Evolutionary conservation across 2,888 invertebrate genomes (phyloP).

Genomic region (Elysia crispata): DNA sequence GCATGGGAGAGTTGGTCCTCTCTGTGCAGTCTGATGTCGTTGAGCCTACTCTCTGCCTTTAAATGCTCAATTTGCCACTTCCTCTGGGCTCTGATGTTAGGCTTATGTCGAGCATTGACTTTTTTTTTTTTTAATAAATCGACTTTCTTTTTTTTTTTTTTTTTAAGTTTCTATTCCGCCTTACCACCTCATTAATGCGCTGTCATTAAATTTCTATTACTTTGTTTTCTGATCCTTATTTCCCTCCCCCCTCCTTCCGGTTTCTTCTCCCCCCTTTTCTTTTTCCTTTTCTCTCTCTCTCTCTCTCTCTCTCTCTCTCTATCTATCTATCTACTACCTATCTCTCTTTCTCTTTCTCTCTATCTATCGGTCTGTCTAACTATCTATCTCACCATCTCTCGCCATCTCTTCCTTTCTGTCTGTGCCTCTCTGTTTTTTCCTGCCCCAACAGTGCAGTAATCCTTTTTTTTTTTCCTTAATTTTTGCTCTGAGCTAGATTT

Average conservation of each 20-base stretch:
- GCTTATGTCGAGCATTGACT: too few species aligned
- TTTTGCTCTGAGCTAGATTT: background rate
- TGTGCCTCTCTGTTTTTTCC: slow-evolving; percentile 1
- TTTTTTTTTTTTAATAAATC: background rate
- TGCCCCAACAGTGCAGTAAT: too few species aligned
- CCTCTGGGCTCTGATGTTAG: too few species aligned
- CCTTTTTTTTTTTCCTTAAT: too few species aligned
- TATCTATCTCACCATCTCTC: background rate
- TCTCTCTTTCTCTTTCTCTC: background rate
- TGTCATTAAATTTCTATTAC: too few species aligned
- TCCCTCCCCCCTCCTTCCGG: too few species aligned
- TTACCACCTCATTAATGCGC: too few species aligned
- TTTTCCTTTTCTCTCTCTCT: background rate
- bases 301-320: background rate
- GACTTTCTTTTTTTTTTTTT: background rate
- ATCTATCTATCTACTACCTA: background rate
- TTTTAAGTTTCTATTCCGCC: background rate
- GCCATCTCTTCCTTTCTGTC: background rate
- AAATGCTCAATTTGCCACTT: too few species aligned
- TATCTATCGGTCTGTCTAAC: background rate
- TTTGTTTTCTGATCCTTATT: background rate
- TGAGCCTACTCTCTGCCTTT: too few species aligned
- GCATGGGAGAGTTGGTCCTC: too few species aligned
- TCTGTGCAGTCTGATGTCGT: too few species aligned
- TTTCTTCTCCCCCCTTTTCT: background rate